Percentiles rank a stretch among this genome's conserved stretches.
Evolutionary conservation across 2,797 vertebrate species (phyloP).

Genomic region (Aselliscus stoliczkanus): DNA sequence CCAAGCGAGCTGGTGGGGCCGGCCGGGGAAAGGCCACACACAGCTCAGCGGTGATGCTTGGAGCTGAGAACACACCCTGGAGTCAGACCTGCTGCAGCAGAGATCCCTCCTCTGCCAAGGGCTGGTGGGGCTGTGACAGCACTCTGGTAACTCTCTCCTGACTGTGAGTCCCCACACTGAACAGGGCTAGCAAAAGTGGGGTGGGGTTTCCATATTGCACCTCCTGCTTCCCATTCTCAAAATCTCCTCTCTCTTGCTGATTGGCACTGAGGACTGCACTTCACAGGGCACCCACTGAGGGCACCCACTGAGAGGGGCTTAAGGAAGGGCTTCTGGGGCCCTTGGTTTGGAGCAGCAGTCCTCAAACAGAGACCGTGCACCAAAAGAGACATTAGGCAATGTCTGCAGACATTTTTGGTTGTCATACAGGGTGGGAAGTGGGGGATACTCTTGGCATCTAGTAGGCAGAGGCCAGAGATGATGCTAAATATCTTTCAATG

Average conservation of each 20-base stretch:
- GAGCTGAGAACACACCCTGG: background rate
- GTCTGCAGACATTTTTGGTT: background rate
- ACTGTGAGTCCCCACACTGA: rapidly evolving
- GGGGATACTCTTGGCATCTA: background rate
- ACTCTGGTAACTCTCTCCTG: rapidly evolving
- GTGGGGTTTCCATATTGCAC: background rate
- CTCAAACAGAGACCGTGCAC: background rate
- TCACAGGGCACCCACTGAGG: background rate
- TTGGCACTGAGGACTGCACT: background rate
- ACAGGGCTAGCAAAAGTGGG: background rate
- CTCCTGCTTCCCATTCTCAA: background rate
- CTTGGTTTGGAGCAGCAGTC: background rate
- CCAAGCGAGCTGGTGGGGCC: background rate
- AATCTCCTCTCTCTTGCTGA: background rate
- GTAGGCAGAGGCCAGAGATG: background rate
- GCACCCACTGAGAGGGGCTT: background rate
- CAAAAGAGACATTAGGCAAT: background rate
- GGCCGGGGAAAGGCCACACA: background rate
- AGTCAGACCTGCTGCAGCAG: background rate
- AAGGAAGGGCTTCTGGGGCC: background rate
- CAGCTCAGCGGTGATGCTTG: background rate
- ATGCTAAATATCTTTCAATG: no score
- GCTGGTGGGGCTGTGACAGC: rapidly evolving
- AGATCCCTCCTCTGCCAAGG: background rate
- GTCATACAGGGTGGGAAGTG: background rate